phyloP scores from a whole-genome alignment of 2,113 vertebrate genomes.

The Nibea albiflora region DNA sequence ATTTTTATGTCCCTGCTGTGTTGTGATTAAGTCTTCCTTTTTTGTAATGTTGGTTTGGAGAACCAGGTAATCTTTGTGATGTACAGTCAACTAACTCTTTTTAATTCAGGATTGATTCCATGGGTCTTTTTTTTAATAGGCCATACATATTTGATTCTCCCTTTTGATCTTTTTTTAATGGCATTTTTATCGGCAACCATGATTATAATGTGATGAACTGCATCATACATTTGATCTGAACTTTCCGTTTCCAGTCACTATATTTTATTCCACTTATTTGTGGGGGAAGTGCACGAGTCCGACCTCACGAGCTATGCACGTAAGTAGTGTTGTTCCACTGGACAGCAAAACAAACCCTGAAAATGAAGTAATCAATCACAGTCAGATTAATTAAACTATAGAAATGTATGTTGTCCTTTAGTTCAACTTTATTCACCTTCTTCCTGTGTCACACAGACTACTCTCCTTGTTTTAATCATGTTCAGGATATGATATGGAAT shows the following conservation, averaged over 20 bases:
- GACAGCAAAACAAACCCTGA: neutral
- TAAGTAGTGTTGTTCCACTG: neutral
- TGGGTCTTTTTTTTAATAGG: conserved; percentile 1
- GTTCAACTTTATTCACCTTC: no score
- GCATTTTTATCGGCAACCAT: neutral
- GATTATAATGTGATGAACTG: neutral
- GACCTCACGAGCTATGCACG: neutral
- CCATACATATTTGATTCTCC: neutral
- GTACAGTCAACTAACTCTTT: conserved; percentile 1
- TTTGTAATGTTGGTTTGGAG: neutral
- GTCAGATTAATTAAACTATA: no score
- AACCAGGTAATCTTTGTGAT: neutral
- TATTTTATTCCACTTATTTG: neutral
- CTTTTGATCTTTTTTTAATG: neutral
- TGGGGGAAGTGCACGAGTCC: neutral
- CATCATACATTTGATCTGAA: neutral
- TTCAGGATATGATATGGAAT: no score
- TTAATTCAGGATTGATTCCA: conserved; percentile 8
- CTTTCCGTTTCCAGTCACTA: neutral
- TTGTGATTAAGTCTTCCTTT: conserved; percentile 27
- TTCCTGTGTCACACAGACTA: no score
- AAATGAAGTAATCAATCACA: no score
- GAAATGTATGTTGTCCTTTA: no score
- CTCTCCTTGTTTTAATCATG: no score
- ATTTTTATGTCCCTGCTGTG: conserved; percentile 4